A percentile compares a stretch with the other conserved stretches of the same genome.
Conservation (phyloP, 2,113 vertebrate genomes). For the Cyphomyrus plagiostoma region DNA sequence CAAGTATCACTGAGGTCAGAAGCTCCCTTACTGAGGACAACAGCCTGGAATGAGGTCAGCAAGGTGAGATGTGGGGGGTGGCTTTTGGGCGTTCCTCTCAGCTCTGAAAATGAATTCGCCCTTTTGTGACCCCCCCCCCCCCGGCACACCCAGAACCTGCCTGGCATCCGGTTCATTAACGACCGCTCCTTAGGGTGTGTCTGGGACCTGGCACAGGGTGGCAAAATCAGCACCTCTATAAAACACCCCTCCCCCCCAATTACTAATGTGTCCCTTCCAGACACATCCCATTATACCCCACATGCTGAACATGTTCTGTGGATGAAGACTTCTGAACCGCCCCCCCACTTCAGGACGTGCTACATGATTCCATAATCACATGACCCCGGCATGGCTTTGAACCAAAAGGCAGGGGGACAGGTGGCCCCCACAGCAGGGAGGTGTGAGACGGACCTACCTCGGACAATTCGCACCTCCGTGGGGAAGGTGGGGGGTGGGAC, state of each 20-base stretch:
- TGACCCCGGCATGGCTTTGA: neutral
- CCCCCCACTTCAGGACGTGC: neutral
- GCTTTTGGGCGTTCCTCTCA: neutral
- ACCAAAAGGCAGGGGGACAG: conserved; percentile 5
- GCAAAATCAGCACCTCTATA: neutral
- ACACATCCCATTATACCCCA: neutral
- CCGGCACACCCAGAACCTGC: neutral
- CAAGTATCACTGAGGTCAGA: neutral
- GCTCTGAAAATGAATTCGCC: neutral
- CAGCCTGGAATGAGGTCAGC: neutral
- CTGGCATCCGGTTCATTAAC: neutral
- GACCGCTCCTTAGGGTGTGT: neutral
- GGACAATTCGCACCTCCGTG: conserved; percentile 14
- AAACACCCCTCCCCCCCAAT: neutral
- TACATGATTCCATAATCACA: neutral
- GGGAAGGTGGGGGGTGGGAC: neutral
- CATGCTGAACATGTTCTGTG: neutral
- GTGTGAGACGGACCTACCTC: conserved; percentile 7
- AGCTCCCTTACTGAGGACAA: neutral
- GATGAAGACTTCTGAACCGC: neutral
- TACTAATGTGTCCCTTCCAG: neutral
- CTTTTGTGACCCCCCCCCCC: neutral
- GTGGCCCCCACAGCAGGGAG: conserved; percentile 13
- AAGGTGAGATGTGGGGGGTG: neutral
- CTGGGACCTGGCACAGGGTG: neutral